These are phyloP conservation scores for Tachina lurida DNA, from an alignment of 2,888 invertebrate genomes.

Conservation along the genomic window DNA sequence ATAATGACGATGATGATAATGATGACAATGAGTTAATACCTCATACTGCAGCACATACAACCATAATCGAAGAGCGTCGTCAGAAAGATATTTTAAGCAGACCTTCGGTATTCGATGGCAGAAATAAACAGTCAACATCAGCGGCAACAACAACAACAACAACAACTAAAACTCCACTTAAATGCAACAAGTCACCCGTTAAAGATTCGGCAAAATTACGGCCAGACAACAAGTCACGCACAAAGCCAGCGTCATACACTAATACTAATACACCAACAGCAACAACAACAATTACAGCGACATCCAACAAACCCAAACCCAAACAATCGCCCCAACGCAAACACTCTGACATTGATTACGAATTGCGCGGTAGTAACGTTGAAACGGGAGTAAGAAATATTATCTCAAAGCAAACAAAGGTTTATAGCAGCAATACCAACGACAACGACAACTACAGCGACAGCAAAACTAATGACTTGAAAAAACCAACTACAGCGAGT, in stretches of 20 bases:
- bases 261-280: slow-evolving; percentile 14
- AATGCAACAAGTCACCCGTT: slow-evolving; percentile 59
- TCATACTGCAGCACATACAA: slow-evolving; percentile 77
- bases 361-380: slow-evolving; percentile 58
- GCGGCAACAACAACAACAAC: no score
- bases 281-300: slow-evolving; percentile 24
- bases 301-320: slow-evolving; percentile 50
- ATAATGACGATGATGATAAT: slow-evolving; percentile 50
- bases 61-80: slow-evolving; percentile 77
- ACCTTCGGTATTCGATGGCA: slow-evolving; percentile 81
- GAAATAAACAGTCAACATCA: slow-evolving; percentile 44
- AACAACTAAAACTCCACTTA: slow-evolving; percentile 42
- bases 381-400: slow-evolving; percentile 62
- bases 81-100: slow-evolving; percentile 84
- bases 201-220: slow-evolving; percentile 63
- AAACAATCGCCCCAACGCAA: slow-evolving; percentile 61
- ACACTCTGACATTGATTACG: slow-evolving; percentile 66
- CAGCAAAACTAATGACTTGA: slow-evolving; percentile 58
- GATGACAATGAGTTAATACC: slow-evolving; percentile 73
- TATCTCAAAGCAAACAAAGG: slow-evolving; percentile 66
- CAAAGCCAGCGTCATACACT: slow-evolving; percentile 53
- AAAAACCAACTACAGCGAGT: slow-evolving; percentile 39
- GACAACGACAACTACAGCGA: slow-evolving; percentile 27
- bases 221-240: slow-evolving; percentile 65
- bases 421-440: slow-evolving; percentile 33